A percentile compares a stretch with the other conserved stretches of the same genome.
phyloP scores from a whole-genome alignment of 2,888 invertebrate species.

The Leptodirus hochenwartii region DNA sequence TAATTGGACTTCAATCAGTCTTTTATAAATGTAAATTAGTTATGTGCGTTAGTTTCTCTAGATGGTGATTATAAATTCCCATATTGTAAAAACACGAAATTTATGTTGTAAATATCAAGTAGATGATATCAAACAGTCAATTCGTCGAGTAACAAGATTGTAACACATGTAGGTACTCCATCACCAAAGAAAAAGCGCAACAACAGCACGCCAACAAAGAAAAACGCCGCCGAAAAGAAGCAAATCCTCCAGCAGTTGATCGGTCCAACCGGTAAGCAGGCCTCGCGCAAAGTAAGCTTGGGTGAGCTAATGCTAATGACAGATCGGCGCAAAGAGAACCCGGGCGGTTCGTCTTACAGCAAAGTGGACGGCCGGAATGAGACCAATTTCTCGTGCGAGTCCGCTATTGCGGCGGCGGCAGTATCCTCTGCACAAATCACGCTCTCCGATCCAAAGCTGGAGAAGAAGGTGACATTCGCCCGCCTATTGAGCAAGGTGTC shows the following conservation, averaged over 20 bases:
- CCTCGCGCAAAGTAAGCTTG: slow-evolving; percentile 43
- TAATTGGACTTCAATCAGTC: slow-evolving; percentile 1
- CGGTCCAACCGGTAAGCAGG: slow-evolving; percentile 46
- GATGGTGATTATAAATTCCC: too few species aligned
- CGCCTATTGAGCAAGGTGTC: slow-evolving; percentile 54
- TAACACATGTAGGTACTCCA: slow-evolving; percentile 47
- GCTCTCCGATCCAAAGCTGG: slow-evolving; percentile 47
- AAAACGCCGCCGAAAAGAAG: slow-evolving; percentile 54
- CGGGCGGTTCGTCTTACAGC: slow-evolving; percentile 12
- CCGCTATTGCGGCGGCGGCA: slow-evolving; percentile 26
- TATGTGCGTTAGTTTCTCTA: slow-evolving; percentile 1
- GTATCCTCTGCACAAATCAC: slow-evolving; percentile 35
- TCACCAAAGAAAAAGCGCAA: slow-evolving; percentile 63
- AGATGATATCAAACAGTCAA: too few species aligned
- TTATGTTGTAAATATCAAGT: too few species aligned
- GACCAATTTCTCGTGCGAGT: neutral
- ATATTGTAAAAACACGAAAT: too few species aligned
- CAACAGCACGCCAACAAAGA: slow-evolving; percentile 61
- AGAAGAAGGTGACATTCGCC: slow-evolving; percentile 65
- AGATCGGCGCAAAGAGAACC: slow-evolving; percentile 32
- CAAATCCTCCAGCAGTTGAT: slow-evolving; percentile 63
- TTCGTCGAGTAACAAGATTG: too few species aligned
- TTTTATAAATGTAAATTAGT: neutral
- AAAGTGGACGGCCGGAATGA: slow-evolving; percentile 26
- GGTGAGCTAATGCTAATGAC: slow-evolving; percentile 59